Percentiles rank a stretch among this genome's conserved stretches.
Conservation (phyloP, 2,888 invertebrate species). For the Sarcophaga variegata region DNA sequence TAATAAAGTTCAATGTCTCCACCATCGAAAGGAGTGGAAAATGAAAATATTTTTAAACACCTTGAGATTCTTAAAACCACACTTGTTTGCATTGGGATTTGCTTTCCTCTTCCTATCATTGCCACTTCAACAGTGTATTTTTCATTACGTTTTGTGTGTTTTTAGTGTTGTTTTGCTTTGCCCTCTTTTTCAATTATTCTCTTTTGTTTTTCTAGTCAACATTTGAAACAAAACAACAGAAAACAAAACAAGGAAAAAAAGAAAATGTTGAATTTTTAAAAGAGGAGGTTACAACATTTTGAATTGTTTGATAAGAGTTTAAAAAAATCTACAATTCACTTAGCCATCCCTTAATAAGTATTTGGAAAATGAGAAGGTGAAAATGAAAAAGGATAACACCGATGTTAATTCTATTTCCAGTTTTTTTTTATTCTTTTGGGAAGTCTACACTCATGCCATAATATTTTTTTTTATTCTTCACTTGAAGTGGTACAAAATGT, state of each 20-base stretch:
- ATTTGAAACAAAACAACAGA: no score
- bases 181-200: background rate
- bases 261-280: conserved; percentile 6
- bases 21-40: no score
- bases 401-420: conserved; percentile 1
- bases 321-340: background rate
- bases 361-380: background rate
- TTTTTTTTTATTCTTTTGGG: background rate
- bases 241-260: background rate
- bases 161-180: background rate
- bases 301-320: conserved; percentile 13
- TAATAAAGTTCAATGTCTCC: no score
- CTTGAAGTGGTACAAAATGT: no score
- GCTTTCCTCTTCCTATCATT: background rate
- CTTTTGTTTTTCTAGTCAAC: background rate
- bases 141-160: background rate
- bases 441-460: no score
- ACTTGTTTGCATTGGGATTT: background rate
- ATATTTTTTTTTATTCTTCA: no score
- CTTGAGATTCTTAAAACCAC: no score
- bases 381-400: background rate
- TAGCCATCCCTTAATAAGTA: background rate
- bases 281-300: background rate
- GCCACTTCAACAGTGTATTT: conserved; percentile 10
- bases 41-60: no score